Conservation (phyloP, 1,140 invertebrate species). For the Drosophila paulistorum region DNA sequence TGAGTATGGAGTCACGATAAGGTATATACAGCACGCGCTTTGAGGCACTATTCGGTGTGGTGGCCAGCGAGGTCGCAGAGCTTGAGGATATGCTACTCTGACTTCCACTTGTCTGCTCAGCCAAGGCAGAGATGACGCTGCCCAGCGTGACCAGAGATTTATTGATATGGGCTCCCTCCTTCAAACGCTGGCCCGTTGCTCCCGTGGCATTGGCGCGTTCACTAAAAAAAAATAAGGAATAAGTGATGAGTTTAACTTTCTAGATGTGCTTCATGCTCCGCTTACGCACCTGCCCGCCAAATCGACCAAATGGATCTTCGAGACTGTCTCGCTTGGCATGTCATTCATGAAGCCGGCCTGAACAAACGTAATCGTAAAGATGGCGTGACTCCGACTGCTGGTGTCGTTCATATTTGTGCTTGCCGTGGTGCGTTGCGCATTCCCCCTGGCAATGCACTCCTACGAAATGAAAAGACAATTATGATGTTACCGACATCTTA, state of each 20-base stretch:
- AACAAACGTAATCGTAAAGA: constrained; percentile 96
- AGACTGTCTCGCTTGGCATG: constrained; percentile 94
- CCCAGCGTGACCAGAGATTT: constrained; percentile 95
- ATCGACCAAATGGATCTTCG: constrained; percentile 95
- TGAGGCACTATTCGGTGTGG: constrained; percentile 75
- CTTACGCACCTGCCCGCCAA: constrained; percentile 90
- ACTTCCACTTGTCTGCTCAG: constrained; percentile 85
- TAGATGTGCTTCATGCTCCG: constrained; percentile 58
- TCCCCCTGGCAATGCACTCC: constrained; percentile 91
- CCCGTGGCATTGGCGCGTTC: constrained; percentile 94
- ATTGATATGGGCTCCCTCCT: constrained; percentile 96
- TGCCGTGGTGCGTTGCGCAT: constrained; percentile 91
- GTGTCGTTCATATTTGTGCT: constrained; percentile 94
- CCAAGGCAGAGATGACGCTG: constrained; percentile 97
- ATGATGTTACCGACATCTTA: neutral
- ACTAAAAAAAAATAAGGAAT: constrained; percentile 83
- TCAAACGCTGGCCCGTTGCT: constrained; percentile 92
- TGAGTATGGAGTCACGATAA: constrained; percentile 95
- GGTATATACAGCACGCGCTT: constrained; percentile 91
- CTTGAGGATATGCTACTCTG: constrained; percentile 28
- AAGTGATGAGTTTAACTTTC: constrained; percentile 27
- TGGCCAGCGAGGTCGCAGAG: constrained; percentile 56
- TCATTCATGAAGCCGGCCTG: constrained; percentile 92
- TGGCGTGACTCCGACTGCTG: constrained; percentile 96
- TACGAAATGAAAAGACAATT: constrained; percentile 64